phyloP scores from a whole-genome alignment of 2,113 vertebrate species.

The Atherinomorus stipes region DNA sequence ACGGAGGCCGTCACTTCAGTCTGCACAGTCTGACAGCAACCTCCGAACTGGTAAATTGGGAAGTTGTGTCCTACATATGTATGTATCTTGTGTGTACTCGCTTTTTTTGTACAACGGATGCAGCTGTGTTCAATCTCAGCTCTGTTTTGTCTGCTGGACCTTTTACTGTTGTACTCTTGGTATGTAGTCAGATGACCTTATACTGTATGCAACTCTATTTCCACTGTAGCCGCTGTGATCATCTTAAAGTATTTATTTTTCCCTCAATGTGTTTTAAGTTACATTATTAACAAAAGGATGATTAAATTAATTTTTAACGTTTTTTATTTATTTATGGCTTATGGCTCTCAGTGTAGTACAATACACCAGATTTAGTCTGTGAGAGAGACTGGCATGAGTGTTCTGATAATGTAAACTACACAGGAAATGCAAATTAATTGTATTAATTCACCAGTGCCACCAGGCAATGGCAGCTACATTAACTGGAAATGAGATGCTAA shows the following conservation, averaged over 20 bases:
- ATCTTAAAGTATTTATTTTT: no score
- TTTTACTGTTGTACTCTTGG: no score
- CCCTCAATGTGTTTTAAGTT: not conserved
- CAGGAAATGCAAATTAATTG: not conserved
- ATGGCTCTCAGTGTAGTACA: not conserved
- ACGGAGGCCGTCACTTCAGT: slow-evolving; percentile 80
- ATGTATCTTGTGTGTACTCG: no score
- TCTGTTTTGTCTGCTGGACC: no score
- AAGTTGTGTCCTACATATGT: no score
- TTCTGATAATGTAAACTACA: not conserved
- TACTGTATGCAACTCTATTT: no score
- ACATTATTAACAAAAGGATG: not conserved
- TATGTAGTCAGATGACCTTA: no score
- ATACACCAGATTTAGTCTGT: not conserved
- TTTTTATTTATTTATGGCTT: not conserved
- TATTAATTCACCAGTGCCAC: not conserved
- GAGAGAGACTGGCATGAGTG: not conserved
- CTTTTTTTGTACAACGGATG: no score
- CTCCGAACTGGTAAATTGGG: slow-evolving; percentile 79
- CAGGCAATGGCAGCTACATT: no score
- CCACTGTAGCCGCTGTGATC: no score
- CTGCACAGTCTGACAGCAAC: slow-evolving; percentile 85
- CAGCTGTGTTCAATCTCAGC: no score
- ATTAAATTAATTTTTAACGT: not conserved
- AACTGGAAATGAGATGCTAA: no score